A percentile compares a stretch with the other conserved stretches of the same genome.
These are phyloP conservation scores for Lepus europaeus DNA, from an alignment of 2,113 vertebrate species.

Conservation along the genomic window DNA sequence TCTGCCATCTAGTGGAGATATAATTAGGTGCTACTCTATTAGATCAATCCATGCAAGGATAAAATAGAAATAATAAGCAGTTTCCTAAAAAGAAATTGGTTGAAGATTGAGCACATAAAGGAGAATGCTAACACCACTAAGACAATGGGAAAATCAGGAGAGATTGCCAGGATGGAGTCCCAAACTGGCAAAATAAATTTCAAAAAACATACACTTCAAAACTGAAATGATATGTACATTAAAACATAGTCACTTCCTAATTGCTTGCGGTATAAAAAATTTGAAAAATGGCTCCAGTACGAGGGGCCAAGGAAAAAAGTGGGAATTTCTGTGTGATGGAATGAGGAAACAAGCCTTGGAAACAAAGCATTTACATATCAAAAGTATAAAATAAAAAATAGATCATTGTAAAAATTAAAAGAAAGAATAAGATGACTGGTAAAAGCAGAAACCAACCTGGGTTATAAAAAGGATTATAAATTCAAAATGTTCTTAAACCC, in stretches of 20 bases:
- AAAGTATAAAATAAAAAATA: no score
- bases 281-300: not conserved
- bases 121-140: not conserved
- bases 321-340: no score
- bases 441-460: slow-evolving; percentile 88
- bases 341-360: no score
- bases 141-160: not conserved
- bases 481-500: slow-evolving; percentile 91
- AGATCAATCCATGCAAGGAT: not conserved
- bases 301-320: no score
- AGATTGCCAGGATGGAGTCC: not conserved
- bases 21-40: not conserved
- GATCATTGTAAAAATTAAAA: slow-evolving; percentile 84
- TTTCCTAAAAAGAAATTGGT: slow-evolving; percentile 44
- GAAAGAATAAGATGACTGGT: slow-evolving; percentile 90
- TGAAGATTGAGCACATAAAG: not conserved
- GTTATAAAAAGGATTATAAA: slow-evolving; percentile 90
- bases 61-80: slow-evolving; percentile 21
- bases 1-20: slow-evolving; percentile 77
- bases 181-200: slow-evolving; percentile 5
- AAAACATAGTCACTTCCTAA: slow-evolving; percentile 2
- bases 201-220: slow-evolving; percentile 33
- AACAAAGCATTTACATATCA: no score
- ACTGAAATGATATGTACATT: not conserved
- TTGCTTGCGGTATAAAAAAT: slow-evolving; percentile 37